A percentile compares a stretch with the other conserved stretches of the same genome.
Conservation (phyloP, 2,113 vertebrate genomes). For the Silurus glanis region DNA sequence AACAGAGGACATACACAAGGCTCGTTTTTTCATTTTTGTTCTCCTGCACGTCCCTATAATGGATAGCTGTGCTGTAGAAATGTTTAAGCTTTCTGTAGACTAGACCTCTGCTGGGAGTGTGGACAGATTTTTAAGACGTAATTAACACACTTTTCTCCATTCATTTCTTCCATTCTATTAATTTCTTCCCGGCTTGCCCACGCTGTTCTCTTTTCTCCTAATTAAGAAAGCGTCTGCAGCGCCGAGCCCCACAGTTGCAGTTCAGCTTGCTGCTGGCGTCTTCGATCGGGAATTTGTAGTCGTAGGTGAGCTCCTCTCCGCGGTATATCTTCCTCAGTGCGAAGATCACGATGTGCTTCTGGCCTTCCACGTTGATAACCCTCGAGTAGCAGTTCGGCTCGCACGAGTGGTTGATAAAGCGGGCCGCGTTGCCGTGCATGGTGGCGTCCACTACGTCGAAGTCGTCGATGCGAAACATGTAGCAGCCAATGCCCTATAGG, state of each 20-base stretch:
- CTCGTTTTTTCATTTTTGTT: background rate
- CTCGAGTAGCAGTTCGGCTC: constrained; percentile 93
- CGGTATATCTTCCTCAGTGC: constrained; percentile 86
- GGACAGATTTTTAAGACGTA: background rate
- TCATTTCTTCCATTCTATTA: too few species aligned
- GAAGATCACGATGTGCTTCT: constrained; percentile 92
- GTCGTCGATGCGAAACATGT: constrained; percentile 95
- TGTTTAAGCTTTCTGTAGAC: background rate
- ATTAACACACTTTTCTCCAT: background rate
- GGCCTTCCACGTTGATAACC: constrained; percentile 88
- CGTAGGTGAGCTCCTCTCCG: constrained; percentile 89
- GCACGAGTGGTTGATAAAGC: constrained; percentile 93
- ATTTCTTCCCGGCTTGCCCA: background rate
- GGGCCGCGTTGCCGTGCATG: constrained; percentile 87
- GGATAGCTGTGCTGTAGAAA: background rate
- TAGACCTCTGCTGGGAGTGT: background rate
- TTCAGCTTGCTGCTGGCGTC: constrained; percentile 86
- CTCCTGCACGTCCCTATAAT: background rate
- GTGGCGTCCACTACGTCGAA: constrained; percentile 92
- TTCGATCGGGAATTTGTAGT: constrained; percentile 94
- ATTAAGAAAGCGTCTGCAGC: constrained; percentile 87
- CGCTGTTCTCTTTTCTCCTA: constrained; percentile 54
- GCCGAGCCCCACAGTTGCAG: constrained; percentile 85
- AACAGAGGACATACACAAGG: background rate
- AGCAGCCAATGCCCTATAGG: constrained; percentile 86